These are phyloP conservation scores for Acheta domesticus DNA, from an alignment of 2,888 invertebrate genomes.

Conservation along the genomic window DNA sequence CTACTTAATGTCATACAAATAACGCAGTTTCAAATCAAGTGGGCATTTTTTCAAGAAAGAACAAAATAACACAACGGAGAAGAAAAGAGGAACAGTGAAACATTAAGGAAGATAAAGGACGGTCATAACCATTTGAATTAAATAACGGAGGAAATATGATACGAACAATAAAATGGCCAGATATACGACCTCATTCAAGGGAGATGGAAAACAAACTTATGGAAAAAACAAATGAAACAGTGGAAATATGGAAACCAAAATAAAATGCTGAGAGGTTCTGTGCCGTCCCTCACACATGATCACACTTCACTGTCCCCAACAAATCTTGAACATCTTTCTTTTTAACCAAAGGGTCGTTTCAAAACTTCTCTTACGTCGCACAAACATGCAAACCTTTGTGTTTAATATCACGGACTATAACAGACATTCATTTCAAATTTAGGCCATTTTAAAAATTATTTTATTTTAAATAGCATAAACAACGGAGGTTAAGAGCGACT, in stretches of 20 bases:
- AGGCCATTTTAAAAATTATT: too few species aligned
- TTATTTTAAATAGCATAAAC: too few species aligned
- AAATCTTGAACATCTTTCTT: too few species aligned
- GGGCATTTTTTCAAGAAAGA: background rate
- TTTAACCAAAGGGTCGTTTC: too few species aligned
- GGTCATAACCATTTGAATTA: constrained; percentile 18
- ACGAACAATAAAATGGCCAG: background rate
- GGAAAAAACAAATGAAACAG: background rate
- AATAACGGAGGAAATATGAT: background rate
- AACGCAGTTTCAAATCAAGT: background rate
- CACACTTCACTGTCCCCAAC: too few species aligned
- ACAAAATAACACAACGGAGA: background rate
- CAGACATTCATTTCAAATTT: too few species aligned
- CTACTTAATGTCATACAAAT: background rate
- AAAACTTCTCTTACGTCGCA: too few species aligned
- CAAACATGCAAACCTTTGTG: too few species aligned
- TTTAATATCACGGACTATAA: too few species aligned
- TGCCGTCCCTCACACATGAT: too few species aligned
- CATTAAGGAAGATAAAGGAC: background rate
- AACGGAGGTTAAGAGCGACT: fast-evolving
- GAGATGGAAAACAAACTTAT: background rate
- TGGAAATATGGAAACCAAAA: background rate
- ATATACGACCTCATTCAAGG: background rate
- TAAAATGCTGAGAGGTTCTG: background rate
- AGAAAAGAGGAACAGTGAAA: background rate